These are phyloP conservation scores for Panonychus citri DNA, from an alignment of 1,140 invertebrate genomes.

Conservation along the genomic window DNA sequence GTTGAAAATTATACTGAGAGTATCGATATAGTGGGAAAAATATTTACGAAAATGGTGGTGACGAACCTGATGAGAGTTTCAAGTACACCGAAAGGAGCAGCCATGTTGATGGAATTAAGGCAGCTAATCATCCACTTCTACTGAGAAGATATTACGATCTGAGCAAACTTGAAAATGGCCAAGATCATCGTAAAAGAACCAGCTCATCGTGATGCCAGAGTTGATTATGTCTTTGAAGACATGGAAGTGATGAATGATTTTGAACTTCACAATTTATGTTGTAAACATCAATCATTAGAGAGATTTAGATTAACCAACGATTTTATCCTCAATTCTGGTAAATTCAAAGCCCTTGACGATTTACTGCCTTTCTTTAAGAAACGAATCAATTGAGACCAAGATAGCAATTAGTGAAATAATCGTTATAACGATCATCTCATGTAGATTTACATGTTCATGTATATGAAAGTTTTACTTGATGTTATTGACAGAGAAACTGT, in stretches of 20 bases:
- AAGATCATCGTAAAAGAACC: constrained; percentile 41
- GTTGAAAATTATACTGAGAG: constrained; percentile 34
- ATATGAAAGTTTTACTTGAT: no score
- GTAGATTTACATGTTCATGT: no score
- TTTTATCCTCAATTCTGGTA: constrained; percentile 31
- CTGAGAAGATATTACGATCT: constrained; percentile 53
- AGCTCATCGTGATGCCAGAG: constrained; percentile 50
- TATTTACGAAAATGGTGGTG: not conserved
- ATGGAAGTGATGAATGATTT: constrained; percentile 68
- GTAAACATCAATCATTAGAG: constrained; percentile 27
- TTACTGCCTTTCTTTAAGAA: constrained; percentile 56
- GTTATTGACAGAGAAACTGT: no score
- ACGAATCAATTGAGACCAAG: constrained; percentile 66
- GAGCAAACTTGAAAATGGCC: constrained; percentile 41
- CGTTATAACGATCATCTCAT: no score
- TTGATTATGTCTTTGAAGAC: constrained; percentile 62
- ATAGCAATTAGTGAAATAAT: no score
- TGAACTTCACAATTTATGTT: constrained; percentile 56
- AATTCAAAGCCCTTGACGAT: constrained; percentile 64
- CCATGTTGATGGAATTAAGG: constrained; percentile 66
- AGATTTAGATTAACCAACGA: constrained; percentile 21
- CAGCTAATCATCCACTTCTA: constrained; percentile 68
- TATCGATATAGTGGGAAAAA: not conserved
- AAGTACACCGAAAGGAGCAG: constrained; percentile 28
- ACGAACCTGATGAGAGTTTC: not conserved